These are phyloP conservation scores for Ciconia nigra DNA, from an alignment of 2,797 vertebrate species.

Conservation along the genomic window DNA sequence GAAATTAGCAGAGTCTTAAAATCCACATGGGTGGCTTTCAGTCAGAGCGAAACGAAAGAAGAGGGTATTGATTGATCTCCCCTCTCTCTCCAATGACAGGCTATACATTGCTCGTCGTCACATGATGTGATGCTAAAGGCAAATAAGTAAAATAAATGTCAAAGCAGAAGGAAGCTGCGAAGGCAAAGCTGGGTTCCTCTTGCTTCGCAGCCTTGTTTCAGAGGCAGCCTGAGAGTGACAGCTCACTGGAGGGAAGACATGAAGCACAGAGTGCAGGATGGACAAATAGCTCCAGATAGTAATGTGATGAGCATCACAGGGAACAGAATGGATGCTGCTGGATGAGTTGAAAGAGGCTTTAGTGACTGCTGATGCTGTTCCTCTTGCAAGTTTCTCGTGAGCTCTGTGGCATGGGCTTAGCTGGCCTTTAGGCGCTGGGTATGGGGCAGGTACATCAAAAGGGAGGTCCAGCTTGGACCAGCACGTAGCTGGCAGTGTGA, in stretches of 20 bases:
- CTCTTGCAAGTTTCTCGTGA: not conserved
- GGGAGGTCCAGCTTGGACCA: no score
- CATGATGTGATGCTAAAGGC: not conserved
- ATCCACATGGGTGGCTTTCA: constrained; percentile 27
- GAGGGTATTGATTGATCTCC: not conserved
- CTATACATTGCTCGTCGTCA: not conserved
- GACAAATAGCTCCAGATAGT: not conserved
- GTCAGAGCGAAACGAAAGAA: rapidly evolving
- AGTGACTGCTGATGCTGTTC: not conserved
- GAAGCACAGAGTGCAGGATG: not conserved
- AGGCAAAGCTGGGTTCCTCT: not conserved
- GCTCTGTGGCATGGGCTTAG: not conserved
- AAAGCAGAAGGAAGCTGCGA: not conserved
- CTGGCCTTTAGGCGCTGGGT: not conserved
- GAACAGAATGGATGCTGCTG: not conserved
- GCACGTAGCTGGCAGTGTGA: not conserved
- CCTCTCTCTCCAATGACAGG: not conserved
- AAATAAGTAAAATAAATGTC: not conserved
- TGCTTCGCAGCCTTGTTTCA: not conserved
- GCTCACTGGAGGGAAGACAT: not conserved
- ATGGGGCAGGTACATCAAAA: not conserved
- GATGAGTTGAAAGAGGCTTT: not conserved
- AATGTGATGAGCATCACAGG: rapidly evolving
- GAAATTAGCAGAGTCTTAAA: not conserved
- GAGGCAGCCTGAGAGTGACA: not conserved